Evolutionary conservation across 92 coral and sea anemone genomes (phyloP), one percentile per base, ranked within the genome.

Genomic region (Bergia puertoricense): DNA sequence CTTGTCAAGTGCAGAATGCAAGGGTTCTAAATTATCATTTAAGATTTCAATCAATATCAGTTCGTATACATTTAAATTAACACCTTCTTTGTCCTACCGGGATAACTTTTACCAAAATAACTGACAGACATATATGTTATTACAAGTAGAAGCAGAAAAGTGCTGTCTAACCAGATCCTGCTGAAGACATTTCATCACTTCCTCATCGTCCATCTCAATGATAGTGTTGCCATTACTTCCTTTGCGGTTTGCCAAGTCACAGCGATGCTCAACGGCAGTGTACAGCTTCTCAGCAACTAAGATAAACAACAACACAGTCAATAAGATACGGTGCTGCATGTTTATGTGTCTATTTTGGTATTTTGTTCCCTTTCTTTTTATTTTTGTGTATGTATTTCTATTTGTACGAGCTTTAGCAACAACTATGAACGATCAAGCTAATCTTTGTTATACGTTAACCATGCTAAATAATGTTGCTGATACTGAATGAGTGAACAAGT

Each of bases 211-310:
- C 93, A 92, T 90, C 38, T 89, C 88, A 76, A 92, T 50, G 38
- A 89, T 57, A 54, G 43, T 74, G 3, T 14, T 39, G 3, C 44
- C 79, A n/a, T 37, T 62, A 15, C 74, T 73, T 56, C 85, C 56
- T 30, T 79, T 90, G 18, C 43, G 90, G 65, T 85, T 82, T 10
- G 81, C 79, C 85, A 92, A 78, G 86, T 94, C 95, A 81, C 97
- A 94, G 57, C 97, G 91, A 59, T 85, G 91, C 69, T 94, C 95
- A 13, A 92, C 93, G 22, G 97, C 93, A 56, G 91, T 79, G 85
- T 91, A 91, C 80, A 94, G 75, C 86, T 89, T 85, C 46, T 93
- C 94, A 8, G 97, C 97, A 68, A 94, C 97, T 94, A 88, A 8
- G 45, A 39, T 44, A 15, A 50, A 43, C 20, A n/a, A 16, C 9